These are phyloP conservation scores for Hydriomena furcata DNA, from an alignment of 2,888 invertebrate genomes.

Conservation along the genomic window DNA sequence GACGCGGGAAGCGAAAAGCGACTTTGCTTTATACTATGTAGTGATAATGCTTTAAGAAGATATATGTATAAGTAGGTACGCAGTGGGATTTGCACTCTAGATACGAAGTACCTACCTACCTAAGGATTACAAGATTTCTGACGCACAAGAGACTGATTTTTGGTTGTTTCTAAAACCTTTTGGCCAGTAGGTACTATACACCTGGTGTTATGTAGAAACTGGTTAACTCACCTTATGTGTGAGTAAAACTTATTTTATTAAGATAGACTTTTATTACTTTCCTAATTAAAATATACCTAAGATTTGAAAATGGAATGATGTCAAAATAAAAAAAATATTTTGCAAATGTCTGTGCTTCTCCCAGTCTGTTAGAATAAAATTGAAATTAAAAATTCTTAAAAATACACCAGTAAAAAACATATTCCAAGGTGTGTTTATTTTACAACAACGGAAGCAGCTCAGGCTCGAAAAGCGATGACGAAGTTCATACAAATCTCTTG, in stretches of 20 bases:
- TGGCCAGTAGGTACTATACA: too few relatives aligned
- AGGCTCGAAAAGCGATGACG: background rate
- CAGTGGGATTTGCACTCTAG: too few relatives aligned
- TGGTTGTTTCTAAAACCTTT: too few relatives aligned
- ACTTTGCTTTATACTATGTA: too few relatives aligned
- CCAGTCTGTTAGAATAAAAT: slow-evolving; percentile 9
- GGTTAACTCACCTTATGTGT: too few relatives aligned
- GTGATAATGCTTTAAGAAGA: too few relatives aligned
- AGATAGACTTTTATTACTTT: background rate
- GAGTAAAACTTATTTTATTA: background rate
- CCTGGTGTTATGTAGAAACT: too few relatives aligned
- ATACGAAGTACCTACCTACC: too few relatives aligned
- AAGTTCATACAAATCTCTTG: background rate
- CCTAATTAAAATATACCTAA: background rate
- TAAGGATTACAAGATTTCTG: too few relatives aligned
- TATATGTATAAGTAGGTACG: too few relatives aligned
- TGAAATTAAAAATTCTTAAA: slow-evolving; percentile 13
- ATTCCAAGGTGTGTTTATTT: background rate
- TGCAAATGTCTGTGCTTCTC: slow-evolving; percentile 37
- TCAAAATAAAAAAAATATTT: slow-evolving; percentile 46
- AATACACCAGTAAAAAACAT: slow-evolving; percentile 23
- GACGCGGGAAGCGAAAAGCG: too few relatives aligned
- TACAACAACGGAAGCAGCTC: background rate
- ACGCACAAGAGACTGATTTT: too few relatives aligned
- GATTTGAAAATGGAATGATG: slow-evolving; percentile 51